Evolutionary conservation across 2,113 vertebrate genomes (phyloP).

Genomic region (Etheostoma spectabile): DNA sequence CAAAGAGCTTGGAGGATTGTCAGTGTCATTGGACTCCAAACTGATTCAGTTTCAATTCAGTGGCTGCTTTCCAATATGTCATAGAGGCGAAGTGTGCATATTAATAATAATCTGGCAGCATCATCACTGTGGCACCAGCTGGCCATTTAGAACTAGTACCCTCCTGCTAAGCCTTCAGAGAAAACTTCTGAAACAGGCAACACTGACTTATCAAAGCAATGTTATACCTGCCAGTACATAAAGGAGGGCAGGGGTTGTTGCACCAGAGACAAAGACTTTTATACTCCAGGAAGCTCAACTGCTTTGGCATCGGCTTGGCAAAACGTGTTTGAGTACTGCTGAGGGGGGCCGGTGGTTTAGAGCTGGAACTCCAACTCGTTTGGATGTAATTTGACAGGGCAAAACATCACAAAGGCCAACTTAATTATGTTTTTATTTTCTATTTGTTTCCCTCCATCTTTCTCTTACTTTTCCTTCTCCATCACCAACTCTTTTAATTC

Average conservation of each 20-base stretch:
- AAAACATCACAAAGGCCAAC: background rate
- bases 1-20: background rate
- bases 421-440: background rate
- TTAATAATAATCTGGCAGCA: constrained; percentile 55
- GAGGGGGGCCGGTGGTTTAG: background rate
- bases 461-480: background rate
- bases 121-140: constrained; percentile 37
- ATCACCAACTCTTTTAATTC: background rate
- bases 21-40: constrained; percentile 11
- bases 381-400: background rate
- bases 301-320: background rate
- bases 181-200: constrained; percentile 41
- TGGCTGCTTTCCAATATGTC: constrained; percentile 31
- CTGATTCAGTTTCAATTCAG: constrained; percentile 14
- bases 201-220: constrained; percentile 38
- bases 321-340: constrained; percentile 13
- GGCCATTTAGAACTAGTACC: constrained; percentile 54
- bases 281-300: constrained; percentile 7
- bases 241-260: constrained; percentile 42
- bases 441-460: background rate
- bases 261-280: constrained; percentile 29
- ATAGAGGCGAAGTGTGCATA: constrained; percentile 28
- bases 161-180: constrained; percentile 37
- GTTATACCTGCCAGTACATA: constrained; percentile 41
- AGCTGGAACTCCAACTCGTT: background rate